Conservation (phyloP, 2,888 invertebrate genomes). For the Scaptomyza flava region DNA sequence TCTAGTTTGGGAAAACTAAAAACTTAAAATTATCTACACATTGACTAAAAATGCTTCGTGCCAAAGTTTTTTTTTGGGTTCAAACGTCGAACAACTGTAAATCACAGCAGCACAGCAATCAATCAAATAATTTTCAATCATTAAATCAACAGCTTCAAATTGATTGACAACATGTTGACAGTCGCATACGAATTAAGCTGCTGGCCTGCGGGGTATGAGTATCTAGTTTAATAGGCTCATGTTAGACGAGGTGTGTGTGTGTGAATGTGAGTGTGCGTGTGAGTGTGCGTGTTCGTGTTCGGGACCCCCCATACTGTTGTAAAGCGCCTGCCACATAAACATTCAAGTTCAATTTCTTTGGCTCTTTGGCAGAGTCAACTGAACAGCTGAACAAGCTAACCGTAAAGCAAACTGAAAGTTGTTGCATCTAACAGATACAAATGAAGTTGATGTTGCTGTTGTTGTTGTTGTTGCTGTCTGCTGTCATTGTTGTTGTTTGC, state of each 20-base stretch:
- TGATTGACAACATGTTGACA: conserved; percentile 62
- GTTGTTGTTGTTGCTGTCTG: too few relatives aligned
- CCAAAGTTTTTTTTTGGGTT: background rate
- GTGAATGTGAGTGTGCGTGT: background rate
- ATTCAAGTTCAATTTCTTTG: conserved; percentile 76
- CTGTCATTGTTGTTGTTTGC: conserved; percentile 43
- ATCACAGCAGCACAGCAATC: conserved; percentile 25
- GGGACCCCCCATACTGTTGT: conserved; percentile 43
- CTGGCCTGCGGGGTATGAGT: background rate
- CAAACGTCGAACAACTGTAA: conserved; percentile 22
- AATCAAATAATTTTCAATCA: conserved; percentile 49
- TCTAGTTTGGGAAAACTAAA: too few relatives aligned
- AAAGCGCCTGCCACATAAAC: conserved; percentile 63
- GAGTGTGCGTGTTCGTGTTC: background rate
- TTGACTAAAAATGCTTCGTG: background rate
- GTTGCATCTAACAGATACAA: conserved; percentile 63
- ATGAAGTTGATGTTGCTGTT: conserved; percentile 38
- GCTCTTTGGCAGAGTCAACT: conserved; percentile 28
- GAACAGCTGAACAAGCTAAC: conserved; percentile 53
- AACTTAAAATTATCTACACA: too few relatives aligned
- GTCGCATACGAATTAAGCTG: conserved; percentile 43
- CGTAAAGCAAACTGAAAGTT: conserved; percentile 77
- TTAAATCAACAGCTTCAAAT: conserved; percentile 43
- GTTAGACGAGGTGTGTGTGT: background rate
- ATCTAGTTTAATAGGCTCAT: conserved; percentile 1